These are phyloP conservation scores for Rhinoraja longicauda DNA, from an alignment of 2,797 vertebrate genomes.

Conservation along the genomic window DNA sequence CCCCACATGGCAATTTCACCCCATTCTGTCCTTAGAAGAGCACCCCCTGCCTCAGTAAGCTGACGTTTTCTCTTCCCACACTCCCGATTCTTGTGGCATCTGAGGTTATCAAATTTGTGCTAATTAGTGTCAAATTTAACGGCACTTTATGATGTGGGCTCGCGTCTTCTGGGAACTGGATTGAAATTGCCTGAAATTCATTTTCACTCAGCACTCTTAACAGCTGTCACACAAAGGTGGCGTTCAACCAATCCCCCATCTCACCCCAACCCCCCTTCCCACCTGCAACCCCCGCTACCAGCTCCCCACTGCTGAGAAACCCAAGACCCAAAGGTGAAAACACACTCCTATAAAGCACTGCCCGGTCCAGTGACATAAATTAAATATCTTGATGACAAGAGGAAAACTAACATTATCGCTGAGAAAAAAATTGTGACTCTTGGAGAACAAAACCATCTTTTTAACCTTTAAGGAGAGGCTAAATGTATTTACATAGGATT, in stretches of 20 bases:
- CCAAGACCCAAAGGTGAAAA: background rate
- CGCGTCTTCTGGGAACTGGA: constrained; percentile 32
- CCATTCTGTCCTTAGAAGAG: background rate
- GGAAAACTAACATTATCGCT: constrained; percentile 36
- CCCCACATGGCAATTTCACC: background rate
- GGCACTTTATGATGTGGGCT: constrained; percentile 38
- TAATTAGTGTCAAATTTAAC: constrained; percentile 39
- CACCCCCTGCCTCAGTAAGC: constrained; percentile 6
- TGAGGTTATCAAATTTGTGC: constrained; percentile 39
- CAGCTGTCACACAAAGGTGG: constrained; percentile 37
- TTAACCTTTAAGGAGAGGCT: constrained; percentile 29
- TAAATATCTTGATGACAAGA: constrained; percentile 25
- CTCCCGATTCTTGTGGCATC: constrained; percentile 28
- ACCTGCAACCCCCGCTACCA: too few relatives aligned
- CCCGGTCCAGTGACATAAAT: constrained; percentile 29
- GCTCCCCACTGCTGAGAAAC: background rate
- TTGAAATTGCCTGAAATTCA: constrained; percentile 40
- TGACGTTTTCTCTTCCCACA: constrained; percentile 15
- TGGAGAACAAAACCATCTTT: constrained; percentile 26
- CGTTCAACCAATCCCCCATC: background rate
- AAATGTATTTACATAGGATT: constrained; percentile 28
- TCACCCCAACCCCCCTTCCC: too few relatives aligned
- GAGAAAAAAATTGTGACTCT: constrained; percentile 26
- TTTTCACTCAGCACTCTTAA: constrained; percentile 38
- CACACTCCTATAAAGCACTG: background rate